Conservation (phyloP, 2,888 invertebrate genomes). For the Phymatocera aterrima region DNA sequence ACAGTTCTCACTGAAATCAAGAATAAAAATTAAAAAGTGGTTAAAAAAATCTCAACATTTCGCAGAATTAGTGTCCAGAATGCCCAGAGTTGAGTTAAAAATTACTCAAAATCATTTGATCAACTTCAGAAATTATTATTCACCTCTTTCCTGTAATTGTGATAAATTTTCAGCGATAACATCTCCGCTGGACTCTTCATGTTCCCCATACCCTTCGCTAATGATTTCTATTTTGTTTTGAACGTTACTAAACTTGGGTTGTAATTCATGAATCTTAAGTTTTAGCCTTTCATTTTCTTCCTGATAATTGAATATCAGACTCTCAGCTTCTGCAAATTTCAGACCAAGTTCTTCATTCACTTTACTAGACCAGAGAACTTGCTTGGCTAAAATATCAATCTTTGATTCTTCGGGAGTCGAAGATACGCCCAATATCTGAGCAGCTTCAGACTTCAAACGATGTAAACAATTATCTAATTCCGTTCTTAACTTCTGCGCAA, state of each 20-base stretch:
- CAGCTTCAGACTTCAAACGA: constrained; percentile 83
- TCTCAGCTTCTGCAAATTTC: constrained; percentile 79
- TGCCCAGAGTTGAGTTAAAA: too few species aligned
- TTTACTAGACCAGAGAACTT: constrained; percentile 58
- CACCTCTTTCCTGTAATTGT: constrained; percentile 71
- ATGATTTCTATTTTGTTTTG: constrained; percentile 76
- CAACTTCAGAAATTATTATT: constrained; percentile 5
- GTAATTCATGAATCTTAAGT: constrained; percentile 78
- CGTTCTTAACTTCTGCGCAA: constrained; percentile 79
- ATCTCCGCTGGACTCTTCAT: constrained; percentile 60
- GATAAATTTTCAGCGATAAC: constrained; percentile 66
- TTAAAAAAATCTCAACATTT: neutral
- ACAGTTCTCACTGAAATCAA: constrained; percentile 72
- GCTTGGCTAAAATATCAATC: constrained; percentile 56
- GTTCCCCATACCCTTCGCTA: constrained; percentile 77
- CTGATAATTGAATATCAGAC: constrained; percentile 74
- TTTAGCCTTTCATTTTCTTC: constrained; percentile 76
- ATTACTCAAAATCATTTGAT: too few species aligned
- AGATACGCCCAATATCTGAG: constrained; percentile 82
- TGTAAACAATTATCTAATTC: constrained; percentile 83
- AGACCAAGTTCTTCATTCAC: constrained; percentile 72
- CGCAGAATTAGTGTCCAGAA: too few species aligned
- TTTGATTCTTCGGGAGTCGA: constrained; percentile 59
- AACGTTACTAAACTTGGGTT: constrained; percentile 73
- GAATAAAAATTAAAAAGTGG: neutral